Evolutionary conservation across 2,797 vertebrate species (phyloP).

Genomic region (Pangasius mekongensis): DNA sequence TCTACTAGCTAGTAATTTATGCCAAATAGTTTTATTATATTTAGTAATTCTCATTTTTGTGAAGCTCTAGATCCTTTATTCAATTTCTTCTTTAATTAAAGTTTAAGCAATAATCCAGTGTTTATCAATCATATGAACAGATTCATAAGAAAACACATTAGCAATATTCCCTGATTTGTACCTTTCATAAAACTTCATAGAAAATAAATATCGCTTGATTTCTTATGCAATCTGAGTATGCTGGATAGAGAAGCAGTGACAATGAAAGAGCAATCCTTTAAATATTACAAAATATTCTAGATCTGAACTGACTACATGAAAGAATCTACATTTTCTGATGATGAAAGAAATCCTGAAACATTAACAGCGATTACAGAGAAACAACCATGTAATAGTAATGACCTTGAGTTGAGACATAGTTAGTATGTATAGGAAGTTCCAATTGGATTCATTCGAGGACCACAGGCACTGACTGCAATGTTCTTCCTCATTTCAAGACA

Average conservation of each 20-base stretch:
- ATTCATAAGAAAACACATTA: neutral
- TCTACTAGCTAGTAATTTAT: too few relatives aligned
- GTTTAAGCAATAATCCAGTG: neutral
- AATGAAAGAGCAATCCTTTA: neutral
- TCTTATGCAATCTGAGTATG: neutral
- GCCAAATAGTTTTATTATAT: too few relatives aligned
- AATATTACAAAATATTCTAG: neutral
- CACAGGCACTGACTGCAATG: conserved; percentile 21
- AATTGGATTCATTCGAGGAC: conserved; percentile 1
- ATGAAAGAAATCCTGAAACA: neutral
- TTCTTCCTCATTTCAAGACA: conserved; percentile 28
- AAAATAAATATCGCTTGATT: neutral
- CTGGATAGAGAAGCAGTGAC: neutral
- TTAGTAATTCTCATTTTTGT: neutral
- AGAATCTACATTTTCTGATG: neutral
- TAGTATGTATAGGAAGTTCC: conserved; percentile 36
- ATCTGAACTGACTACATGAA: neutral
- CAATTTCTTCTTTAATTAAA: neutral
- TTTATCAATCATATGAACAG: neutral
- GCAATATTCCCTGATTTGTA: too few relatives aligned
- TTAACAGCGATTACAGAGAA: neutral
- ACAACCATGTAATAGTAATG: neutral
- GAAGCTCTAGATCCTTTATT: neutral
- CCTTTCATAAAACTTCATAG: neutral
- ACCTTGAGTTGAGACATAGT: conserved; percentile 30